phyloP scores from a whole-genome alignment of 2,113 vertebrate species.

The Hemiscyllium ocellatum region DNA sequence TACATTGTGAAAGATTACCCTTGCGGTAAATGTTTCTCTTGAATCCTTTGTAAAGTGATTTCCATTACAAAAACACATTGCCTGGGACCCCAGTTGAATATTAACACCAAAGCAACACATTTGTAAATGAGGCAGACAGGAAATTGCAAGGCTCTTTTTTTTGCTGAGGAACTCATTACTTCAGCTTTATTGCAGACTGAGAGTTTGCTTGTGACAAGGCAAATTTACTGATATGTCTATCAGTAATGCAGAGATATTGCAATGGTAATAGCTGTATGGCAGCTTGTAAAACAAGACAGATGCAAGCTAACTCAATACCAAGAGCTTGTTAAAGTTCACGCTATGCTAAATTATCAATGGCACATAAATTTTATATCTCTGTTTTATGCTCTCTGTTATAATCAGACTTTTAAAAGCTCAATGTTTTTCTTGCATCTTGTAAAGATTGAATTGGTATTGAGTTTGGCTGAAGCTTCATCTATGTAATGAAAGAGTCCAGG shows the following conservation, averaged over 20 bases:
- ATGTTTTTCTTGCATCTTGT: background rate
- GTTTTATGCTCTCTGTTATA: background rate
- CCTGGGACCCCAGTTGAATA: conserved; percentile 46
- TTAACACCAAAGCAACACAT: conserved; percentile 51
- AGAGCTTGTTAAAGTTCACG: conserved; percentile 8
- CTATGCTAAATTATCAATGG: background rate
- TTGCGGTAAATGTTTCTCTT: conserved; percentile 2
- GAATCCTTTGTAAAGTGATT: background rate
- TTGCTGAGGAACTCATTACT: conserved; percentile 56
- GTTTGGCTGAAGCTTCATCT: background rate
- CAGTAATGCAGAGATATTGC: conserved; percentile 50
- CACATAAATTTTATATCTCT: conserved; percentile 22
- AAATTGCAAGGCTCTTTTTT: conserved; percentile 51
- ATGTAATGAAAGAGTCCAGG: background rate
- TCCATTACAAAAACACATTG: conserved; percentile 40
- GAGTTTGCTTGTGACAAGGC: conserved; percentile 56
- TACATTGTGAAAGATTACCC: conserved; percentile 35
- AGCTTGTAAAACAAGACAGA: conserved; percentile 48
- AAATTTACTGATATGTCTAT: conserved; percentile 52
- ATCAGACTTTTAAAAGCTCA: conserved; percentile 27
- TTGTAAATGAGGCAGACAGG: conserved; percentile 52
- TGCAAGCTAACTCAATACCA: background rate
- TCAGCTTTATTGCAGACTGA: conserved; percentile 53
- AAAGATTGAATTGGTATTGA: background rate
- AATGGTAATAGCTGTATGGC: conserved; percentile 45